These are phyloP conservation scores for Drosophila miranda DNA, from an alignment of 1,140 invertebrate species.

Conservation along the genomic window DNA sequence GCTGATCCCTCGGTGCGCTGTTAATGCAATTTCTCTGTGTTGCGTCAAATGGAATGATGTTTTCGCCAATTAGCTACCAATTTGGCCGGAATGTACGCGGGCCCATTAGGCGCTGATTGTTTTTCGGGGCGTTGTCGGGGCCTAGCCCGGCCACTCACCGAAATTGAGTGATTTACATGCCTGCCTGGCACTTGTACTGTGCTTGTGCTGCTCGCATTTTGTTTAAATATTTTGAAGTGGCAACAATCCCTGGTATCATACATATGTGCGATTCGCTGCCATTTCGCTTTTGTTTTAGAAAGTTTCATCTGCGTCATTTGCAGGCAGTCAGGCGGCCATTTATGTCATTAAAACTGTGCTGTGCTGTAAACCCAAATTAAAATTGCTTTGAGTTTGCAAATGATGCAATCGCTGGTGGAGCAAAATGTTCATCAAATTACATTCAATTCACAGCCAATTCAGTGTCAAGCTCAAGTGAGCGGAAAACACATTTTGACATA, in stretches of 20 bases:
- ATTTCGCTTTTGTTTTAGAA: conserved; percentile 60
- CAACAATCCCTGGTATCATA: conserved; percentile 24
- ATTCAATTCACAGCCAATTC: conserved; percentile 39
- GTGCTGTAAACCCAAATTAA: conserved; percentile 60
- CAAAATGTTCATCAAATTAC: conserved; percentile 44
- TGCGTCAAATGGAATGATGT: conserved; percentile 62
- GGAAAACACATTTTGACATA: conserved; percentile 35
- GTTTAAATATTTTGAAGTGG: conserved; percentile 8
- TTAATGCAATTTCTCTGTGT: conserved; percentile 50
- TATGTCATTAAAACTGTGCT: conserved; percentile 47
- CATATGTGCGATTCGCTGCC: conserved; percentile 32
- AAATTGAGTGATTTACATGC: conserved; percentile 71
- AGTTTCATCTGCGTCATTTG: conserved; percentile 38
- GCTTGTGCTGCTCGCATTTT: conserved; percentile 17
- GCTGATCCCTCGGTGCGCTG: background rate
- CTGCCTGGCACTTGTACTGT: conserved; percentile 27
- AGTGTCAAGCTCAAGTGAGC: conserved; percentile 41
- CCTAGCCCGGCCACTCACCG: conserved; percentile 31
- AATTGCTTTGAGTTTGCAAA: conserved; percentile 36
- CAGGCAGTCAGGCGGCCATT: conserved; percentile 38
- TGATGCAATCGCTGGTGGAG: conserved; percentile 55
- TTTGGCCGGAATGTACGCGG: conserved; percentile 48
- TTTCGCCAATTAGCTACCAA: conserved; percentile 78
- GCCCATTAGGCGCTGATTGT: conserved; percentile 67
- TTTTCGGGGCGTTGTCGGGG: conserved; percentile 51